Evolutionary conservation across 2,888 invertebrate species (phyloP).

Genomic region (Margaritifera margaritifera): DNA sequence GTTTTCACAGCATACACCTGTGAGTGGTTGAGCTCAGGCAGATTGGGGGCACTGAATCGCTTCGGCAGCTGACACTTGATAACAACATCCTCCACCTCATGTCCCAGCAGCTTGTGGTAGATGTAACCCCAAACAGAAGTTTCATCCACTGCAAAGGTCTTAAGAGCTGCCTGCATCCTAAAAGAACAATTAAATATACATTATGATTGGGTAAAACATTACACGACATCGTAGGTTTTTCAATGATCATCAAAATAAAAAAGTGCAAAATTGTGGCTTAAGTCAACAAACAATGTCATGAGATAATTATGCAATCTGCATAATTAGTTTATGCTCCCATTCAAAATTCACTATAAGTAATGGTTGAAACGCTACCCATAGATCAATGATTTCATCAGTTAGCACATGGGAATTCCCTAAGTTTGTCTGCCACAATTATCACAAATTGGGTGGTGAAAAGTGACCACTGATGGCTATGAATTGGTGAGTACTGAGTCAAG

Average conservation of each 20-base stretch:
- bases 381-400: no score
- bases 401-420: no score
- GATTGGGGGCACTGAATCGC: constrained; percentile 95
- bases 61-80: constrained; percentile 95
- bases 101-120: constrained; percentile 94
- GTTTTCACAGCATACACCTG: constrained; percentile 98
- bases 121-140: constrained; percentile 97
- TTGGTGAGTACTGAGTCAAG: no score
- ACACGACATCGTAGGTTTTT: not conserved
- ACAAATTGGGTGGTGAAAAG: no score
- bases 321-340: no score
- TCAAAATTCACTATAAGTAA: no score
- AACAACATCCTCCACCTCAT: constrained; percentile 86
- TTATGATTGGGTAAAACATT: not conserved
- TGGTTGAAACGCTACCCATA: no score
- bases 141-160: constrained; percentile 96
- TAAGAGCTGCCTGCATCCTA: constrained; percentile 95
- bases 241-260: not conserved
- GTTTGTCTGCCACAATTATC: no score
- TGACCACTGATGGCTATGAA: no score
- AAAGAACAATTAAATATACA: constrained; percentile 4
- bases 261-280: no score
- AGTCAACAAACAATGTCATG: no score
- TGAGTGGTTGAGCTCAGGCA: constrained; percentile 97
- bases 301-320: no score